Evolutionary conservation across 2,888 invertebrate species (phyloP), one percentile per base, ranked within the genome.

Genomic region (Brachypterus glaber): DNA sequence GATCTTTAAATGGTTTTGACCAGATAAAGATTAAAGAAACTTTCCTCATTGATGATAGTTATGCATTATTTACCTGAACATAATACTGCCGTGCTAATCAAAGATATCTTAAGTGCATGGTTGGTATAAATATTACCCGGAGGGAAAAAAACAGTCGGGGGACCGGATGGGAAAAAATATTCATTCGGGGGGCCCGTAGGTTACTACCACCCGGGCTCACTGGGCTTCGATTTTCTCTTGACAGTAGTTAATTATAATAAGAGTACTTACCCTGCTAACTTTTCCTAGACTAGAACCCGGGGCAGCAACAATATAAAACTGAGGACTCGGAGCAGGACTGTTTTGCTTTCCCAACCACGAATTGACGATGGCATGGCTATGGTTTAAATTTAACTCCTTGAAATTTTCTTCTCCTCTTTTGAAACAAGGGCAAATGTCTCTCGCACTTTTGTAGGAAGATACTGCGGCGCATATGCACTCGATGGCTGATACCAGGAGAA

Each of bases 371-470:
- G 70, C 70, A 55, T 74, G 72, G 41, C 72, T 71, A 50, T 70
- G 70, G 59, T 52, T 44, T 15, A 68, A 69, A 13, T 48, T 48
- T 3, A 51, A 43, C n/a, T 51, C 50, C 41, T 48, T 47, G 27
- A 46, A 37, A 37, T 38, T 30, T 9, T 47, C 43, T 27, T 59
- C 58, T 9, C 52, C 46, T 14, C 66, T 66, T 32, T 66, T 64
- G 62, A 76, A 71, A 63, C 76, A 76, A 14, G 73, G 68, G 51
- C 76, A 76, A 30, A 75, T 60, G 13, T 70, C 63, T 52, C 68
- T 66, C 31, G 74, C 70, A 16, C 72, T 63, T 55, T 70, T 70
- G 62, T 71, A 75, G 43, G 74, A 69, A 47, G 68, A 66, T 37
- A 70, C 51, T 35, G 71, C 62, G 47, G 73, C 70, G 25, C 72